Base-by-base conservation (phyloP, 2,888 invertebrate genomes). In the Panopea generosa region DNA sequence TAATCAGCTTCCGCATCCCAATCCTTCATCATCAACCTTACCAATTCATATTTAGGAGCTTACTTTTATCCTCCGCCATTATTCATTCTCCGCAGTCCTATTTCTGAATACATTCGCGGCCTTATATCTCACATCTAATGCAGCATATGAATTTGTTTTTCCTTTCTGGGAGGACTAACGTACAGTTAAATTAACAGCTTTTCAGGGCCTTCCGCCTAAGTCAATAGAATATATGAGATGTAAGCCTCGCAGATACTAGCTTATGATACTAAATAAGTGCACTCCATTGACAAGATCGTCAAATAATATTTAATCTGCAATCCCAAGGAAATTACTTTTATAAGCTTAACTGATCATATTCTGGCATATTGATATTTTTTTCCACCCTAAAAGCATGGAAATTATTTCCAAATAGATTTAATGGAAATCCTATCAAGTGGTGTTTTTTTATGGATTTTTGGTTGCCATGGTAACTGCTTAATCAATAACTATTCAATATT, bases 391-490 rank as follows among this genome's bases (percentile, higher is more conserved):
- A 69, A 66, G 74, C 70, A 70, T 43, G 57, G 61, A 65, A 78
- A 74, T 78, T 71, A 74, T 75, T 67, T 66, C 69, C 71, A 78
- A 78, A 78, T 78, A 71, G 52, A 56, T 67, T 71, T 78, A 71
- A 78, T 78, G 74, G 71, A 74, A 78, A 78, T 67, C 78, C 50
- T 62, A 71, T 66, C 74, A 67, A 33, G 20, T 49, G 63, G n/a
- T n/a, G 45, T 61, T 45, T 72, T 69, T 69, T 70, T 71, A 65
- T 65, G 70, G 70, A 69, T 56, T 26, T 74, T 67, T 49, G 66
- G 79, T 79, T 79, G 20, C 75, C 50, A 71, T 75, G 72, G 75
- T 29, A 68, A 76, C 43, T 7, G 59, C 18, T 59, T 52, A 65
- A 71, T 71, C 71, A 71, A 71, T 71, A 65, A 22, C 71, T 65